Conservation (phyloP, 1,140 invertebrate species). For the Macrocentrus cingulum region DNA sequence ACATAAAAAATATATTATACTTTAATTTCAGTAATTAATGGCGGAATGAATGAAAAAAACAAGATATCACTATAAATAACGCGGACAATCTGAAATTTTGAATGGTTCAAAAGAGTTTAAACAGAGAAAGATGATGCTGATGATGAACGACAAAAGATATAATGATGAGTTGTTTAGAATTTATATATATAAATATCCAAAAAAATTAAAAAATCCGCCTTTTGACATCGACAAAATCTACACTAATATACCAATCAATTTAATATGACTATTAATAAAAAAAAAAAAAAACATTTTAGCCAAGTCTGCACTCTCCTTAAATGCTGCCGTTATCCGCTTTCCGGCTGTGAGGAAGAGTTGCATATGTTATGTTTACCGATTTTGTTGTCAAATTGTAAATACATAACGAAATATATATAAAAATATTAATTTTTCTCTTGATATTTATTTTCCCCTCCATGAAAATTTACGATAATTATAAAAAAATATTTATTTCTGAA, state of each 20-base stretch:
- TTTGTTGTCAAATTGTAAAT: slow-evolving; percentile 52
- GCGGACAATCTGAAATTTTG: slow-evolving; percentile 4
- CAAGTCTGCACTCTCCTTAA: slow-evolving; percentile 36
- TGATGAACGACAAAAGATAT: slow-evolving; percentile 20
- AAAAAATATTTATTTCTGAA: no score
- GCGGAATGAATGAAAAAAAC: slow-evolving; percentile 10
- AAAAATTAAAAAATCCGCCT: slow-evolving; percentile 27
- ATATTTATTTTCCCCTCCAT: not conserved
- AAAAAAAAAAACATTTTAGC: slow-evolving; percentile 39
- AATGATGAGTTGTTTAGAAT: slow-evolving; percentile 35
- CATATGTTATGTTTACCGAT: slow-evolving; percentile 44
- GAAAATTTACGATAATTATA: no score
- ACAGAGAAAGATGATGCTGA: not conserved
- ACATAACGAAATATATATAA: slow-evolving; percentile 50
- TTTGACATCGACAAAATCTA: slow-evolving; percentile 28
- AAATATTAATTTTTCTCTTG: slow-evolving; percentile 26
- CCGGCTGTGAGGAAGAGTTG: slow-evolving; percentile 35
- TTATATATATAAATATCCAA: slow-evolving; percentile 36
- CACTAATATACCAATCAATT: slow-evolving; percentile 37
- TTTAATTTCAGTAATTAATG: no score
- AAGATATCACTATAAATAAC: slow-evolving; percentile 3
- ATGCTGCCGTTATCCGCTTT: slow-evolving; percentile 30
- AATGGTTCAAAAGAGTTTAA: not conserved
- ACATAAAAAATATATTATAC: no score
- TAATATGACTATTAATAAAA: slow-evolving; percentile 42